Conservation (phyloP, 2,113 vertebrate species). For the Embiotoca jacksoni region DNA sequence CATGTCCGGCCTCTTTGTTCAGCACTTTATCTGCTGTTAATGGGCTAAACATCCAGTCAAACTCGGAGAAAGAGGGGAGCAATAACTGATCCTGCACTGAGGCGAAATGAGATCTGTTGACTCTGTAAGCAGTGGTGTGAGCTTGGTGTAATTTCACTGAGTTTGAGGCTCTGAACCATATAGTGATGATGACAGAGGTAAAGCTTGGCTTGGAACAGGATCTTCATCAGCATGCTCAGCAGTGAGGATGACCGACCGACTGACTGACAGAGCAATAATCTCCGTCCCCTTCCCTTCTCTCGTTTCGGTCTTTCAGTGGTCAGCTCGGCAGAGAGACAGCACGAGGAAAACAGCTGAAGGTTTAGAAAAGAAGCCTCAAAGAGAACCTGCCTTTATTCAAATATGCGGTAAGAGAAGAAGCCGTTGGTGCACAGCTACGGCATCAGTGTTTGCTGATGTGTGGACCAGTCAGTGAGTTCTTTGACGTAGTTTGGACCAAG, state of each 20-base stretch:
- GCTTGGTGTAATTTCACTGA: conserved; percentile 58
- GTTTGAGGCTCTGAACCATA: conserved; percentile 48
- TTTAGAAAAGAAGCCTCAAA: neutral
- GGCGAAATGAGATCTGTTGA: conserved; percentile 56
- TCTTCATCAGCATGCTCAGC: conserved; percentile 63
- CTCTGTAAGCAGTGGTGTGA: conserved; percentile 29
- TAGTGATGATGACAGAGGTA: conserved; percentile 46
- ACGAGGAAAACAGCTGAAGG: conserved; percentile 8
- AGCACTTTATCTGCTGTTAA: neutral
- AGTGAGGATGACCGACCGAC: conserved; percentile 24
- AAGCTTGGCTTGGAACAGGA: conserved; percentile 80
- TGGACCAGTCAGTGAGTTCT: conserved; percentile 71
- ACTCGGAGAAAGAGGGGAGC: neutral
- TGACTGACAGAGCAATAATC: conserved; percentile 48
- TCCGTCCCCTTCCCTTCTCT: conserved; percentile 7
- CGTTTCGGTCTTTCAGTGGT: conserved; percentile 40
- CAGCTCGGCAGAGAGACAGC: conserved; percentile 42
- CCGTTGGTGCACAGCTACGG: conserved; percentile 15
- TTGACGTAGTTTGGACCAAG: conserved; percentile 67
- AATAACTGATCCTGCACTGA: conserved; percentile 15
- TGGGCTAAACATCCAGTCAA: conserved; percentile 20
- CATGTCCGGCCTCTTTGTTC: neutral
- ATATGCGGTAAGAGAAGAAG: neutral
- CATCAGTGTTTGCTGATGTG: conserved; percentile 57
- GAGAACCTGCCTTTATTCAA: neutral